Evolutionary conservation across 1,140 invertebrate genomes (phyloP).

Genomic region (Dolichoris vasculosae): DNA sequence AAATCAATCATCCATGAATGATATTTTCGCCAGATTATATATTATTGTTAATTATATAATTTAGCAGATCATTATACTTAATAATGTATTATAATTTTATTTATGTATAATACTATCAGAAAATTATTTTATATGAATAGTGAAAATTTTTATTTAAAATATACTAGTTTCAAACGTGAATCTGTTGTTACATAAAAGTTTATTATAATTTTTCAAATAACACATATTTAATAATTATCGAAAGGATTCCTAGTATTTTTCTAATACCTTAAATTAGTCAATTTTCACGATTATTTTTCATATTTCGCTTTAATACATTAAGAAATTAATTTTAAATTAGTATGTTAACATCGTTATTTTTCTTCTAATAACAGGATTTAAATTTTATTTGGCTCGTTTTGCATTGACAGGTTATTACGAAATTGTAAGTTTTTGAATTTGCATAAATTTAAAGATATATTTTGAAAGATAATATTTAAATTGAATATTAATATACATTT

Average conservation of each 20-base stretch:
- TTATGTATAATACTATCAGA: no score
- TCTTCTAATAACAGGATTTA: background rate
- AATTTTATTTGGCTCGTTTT: background rate
- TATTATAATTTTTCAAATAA: background rate
- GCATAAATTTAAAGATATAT: no score
- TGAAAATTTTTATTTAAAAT: background rate
- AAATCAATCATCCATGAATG: no score
- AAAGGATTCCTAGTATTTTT: background rate
- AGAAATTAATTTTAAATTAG: background rate
- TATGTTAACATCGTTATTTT: background rate
- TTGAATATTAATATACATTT: no score
- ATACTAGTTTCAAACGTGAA: background rate
- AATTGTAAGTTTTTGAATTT: background rate
- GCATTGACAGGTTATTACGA: background rate
- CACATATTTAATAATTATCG: no score
- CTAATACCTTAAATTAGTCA: background rate
- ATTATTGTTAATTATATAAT: no score
- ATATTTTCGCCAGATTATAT: no score
- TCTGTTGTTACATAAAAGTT: background rate
- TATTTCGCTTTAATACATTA: background rate
- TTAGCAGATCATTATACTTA: no score
- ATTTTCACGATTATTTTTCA: background rate
- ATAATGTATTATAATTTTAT: no score
- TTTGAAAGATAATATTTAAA: background rate
- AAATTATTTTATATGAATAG: background rate